Evolutionary conservation across 2,113 vertebrate species (phyloP).

Genomic region (Copsychus sechellarum): DNA sequence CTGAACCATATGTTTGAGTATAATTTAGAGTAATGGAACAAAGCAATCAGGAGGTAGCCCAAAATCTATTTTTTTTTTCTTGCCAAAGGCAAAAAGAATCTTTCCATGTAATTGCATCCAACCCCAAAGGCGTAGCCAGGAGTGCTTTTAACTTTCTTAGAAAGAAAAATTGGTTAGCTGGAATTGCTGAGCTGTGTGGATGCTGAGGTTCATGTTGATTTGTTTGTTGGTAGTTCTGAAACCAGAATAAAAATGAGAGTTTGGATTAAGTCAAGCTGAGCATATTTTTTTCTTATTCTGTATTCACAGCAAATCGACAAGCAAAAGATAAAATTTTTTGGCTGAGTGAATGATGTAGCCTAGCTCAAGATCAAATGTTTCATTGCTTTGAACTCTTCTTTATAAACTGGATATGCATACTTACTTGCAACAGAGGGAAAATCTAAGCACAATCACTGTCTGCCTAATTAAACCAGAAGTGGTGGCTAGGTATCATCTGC

Average conservation of each 20-base stretch:
- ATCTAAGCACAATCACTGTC: neutral
- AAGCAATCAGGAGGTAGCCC: neutral
- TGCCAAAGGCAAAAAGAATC: constrained; percentile 15
- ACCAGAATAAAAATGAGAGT: neutral
- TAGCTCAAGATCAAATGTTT: neutral
- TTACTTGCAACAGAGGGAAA: neutral
- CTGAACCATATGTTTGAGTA: neutral
- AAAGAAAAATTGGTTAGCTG: neutral
- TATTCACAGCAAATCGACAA: neutral
- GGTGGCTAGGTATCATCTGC: neutral
- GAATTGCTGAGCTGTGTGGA: neutral
- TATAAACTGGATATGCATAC: neutral
- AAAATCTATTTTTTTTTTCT: neutral
- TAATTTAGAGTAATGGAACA: neutral
- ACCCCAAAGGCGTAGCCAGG: neutral
- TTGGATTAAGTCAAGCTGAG: neutral
- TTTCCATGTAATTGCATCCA: neutral
- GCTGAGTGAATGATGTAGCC: neutral
- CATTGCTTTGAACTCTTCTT: neutral
- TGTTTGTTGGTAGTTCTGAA: neutral
- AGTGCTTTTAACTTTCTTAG: constrained; percentile 13
- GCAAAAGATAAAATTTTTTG: neutral
- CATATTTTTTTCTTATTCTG: neutral
- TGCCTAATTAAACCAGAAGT: neutral
- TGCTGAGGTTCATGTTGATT: neutral